Evolutionary conservation across 2,797 vertebrate genomes (phyloP).

Genomic region (Microctenopoma stevenorrisi): DNA sequence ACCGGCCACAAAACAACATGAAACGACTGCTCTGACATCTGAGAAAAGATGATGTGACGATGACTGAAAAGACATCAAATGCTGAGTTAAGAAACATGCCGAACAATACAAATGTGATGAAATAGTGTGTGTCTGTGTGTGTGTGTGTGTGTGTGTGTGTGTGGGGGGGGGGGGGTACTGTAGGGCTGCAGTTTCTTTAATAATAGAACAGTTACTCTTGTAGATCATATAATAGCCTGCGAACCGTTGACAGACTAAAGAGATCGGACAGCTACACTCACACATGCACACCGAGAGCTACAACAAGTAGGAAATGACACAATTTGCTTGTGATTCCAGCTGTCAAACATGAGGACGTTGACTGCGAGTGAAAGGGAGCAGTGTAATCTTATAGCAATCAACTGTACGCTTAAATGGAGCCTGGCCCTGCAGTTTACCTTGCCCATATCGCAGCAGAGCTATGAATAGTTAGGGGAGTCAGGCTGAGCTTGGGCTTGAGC

Average conservation of each 20-base stretch:
- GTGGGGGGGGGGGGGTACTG: not conserved
- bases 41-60: conserved; percentile 57
- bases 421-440: conserved; percentile 51
- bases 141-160: not conserved
- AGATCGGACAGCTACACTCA: conserved; percentile 43
- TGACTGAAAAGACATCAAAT: conserved; percentile 30
- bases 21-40: conserved; percentile 69
- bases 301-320: conserved; percentile 81
- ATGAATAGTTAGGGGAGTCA: conserved; percentile 13
- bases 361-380: conserved; percentile 77
- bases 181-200: conserved; percentile 8
- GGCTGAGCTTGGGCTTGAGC: not conserved
- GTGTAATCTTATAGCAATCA: conserved; percentile 75
- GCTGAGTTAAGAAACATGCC: conserved; percentile 13
- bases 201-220: conserved; percentile 24
- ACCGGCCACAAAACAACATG: conserved; percentile 80
- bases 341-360: conserved; percentile 81
- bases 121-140: not conserved
- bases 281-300: conserved; percentile 44
- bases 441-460: conserved; percentile 36
- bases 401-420: conserved; percentile 66
- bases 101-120: conserved; percentile 44
- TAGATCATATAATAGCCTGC: conserved; percentile 46
- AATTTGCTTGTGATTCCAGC: conserved; percentile 82
- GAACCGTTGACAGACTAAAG: conserved; percentile 42